Percentiles rank a stretch among this genome's conserved stretches.
These are phyloP conservation scores for Himalopsyche phryganea DNA, from an alignment of 1,140 invertebrate species.

Conservation along the genomic window DNA sequence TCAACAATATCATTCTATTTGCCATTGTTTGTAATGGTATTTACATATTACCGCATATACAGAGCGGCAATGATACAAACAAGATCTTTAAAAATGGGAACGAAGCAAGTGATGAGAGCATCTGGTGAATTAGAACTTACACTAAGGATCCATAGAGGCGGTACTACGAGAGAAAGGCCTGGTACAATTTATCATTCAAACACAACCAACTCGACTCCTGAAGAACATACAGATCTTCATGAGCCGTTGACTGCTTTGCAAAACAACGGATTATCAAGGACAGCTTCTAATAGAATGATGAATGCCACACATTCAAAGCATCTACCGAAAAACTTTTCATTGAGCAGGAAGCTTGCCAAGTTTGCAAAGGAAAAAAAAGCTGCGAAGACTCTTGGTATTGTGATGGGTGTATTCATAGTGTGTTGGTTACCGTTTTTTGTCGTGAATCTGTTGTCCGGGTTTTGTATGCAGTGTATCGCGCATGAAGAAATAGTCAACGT, in stretches of 20 bases:
- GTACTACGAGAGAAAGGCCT: conserved; percentile 59
- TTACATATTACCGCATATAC: conserved; percentile 94
- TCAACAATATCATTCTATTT: conserved; percentile 97
- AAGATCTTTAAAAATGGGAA: conserved; percentile 80
- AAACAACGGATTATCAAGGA: conserved; percentile 68
- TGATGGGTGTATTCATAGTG: conserved; percentile 97
- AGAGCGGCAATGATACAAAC: conserved; percentile 91
- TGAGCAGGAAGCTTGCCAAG: conserved; percentile 85
- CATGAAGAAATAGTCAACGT: conserved; percentile 88
- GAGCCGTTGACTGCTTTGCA: conserved; percentile 70
- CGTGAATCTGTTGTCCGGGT: conserved; percentile 87
- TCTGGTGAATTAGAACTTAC: conserved; percentile 81
- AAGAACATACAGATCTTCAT: conserved; percentile 58
- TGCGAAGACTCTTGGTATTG: conserved; percentile 89
- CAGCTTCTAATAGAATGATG: conserved; percentile 54
- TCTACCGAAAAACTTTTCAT: conserved; percentile 79
- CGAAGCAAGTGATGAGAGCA: conserved; percentile 79
- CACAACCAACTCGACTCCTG: conserved; percentile 62
- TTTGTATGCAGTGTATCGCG: conserved; percentile 83
- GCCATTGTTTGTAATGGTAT: conserved; percentile 97
- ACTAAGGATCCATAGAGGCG: conserved; percentile 84
- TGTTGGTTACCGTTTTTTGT: conserved; percentile 99
- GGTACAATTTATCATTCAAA: conserved; percentile 46
- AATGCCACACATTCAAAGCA: conserved; percentile 49
- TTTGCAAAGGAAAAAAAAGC: conserved; percentile 95